Evolutionary conservation across 2,888 invertebrate species (phyloP), one percentile per base, ranked within the genome.

Genomic region (Corythucha ciliata): DNA sequence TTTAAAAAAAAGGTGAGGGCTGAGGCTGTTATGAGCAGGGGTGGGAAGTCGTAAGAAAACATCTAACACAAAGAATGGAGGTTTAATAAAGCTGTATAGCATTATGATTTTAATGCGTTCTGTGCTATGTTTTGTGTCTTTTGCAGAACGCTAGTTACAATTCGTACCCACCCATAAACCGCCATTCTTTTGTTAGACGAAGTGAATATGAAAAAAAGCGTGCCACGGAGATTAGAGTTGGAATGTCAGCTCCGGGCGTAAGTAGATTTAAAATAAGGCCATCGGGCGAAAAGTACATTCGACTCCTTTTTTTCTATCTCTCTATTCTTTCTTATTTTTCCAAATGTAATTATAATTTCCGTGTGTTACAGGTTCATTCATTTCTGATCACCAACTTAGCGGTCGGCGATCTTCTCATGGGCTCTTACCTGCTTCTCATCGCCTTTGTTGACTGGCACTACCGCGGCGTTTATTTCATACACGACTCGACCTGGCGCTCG

Each of bases 391-490:
- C 66, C 21, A 69, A 69, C 59, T 60, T 69, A 37, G 69, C 68
- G 2, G 54, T 68, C 21, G 68, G 68, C 4, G 69, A 69, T 56
- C 60, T 68, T 12, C 59, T 69, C 48, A 69, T 69, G 68, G 68
- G 69, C 12, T 63, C 65, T 18, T 69, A 69, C 52, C 56, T 69
- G 34, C 55, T 69, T 21, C 61, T 69, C 14, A 68, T 69, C 33
- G 68, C 68, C 2, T 58, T 61, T 2, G 67, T 66, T 7, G 69
- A 69, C 57, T 59, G 63, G 34, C 59, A 63, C 24, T 68, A 71
- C 60, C 64, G 72, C 14, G 72, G 72, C 1, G 67, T 68, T 25
- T 73, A 73, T 54, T 63, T 64, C 22, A 61, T 66, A 8, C 61
- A 66, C 55, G 67, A 66, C 48, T 60, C 61, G 1, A 49, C 54